Evolutionary conservation across 2,888 invertebrate genomes (phyloP), one percentile per base, ranked within the genome.

Genomic region (Sthenelais limicola): DNA sequence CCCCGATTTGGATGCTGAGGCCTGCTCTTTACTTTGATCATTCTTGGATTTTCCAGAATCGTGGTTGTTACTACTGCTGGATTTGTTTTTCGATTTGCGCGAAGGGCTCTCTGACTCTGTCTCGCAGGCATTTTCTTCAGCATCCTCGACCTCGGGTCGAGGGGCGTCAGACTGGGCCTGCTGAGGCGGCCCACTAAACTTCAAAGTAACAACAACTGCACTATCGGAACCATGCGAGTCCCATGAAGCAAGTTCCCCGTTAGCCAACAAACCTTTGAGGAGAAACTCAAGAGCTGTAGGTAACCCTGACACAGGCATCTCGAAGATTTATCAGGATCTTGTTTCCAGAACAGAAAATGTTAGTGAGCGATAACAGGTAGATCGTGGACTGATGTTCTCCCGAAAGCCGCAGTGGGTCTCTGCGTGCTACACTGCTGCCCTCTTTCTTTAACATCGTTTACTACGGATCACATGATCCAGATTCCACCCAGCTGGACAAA

Each of bases 291-390:
- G 38, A 1, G 62, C 38, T 9, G 62, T 9, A 5, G 62, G 62
- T 21, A 62, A 38, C 38, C 62, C 62, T 33, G 62, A 21, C 35
- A 62, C 26, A 38, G 62, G 62, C 62, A 62, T 62, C 24, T n/a
- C n/a, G n/a, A n/a, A n/a, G n/a, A n/a, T n/a, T n/a, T n/a, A n/a
- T n/a, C n/a, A n/a, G n/a, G n/a, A n/a, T n/a, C n/a, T n/a, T n/a
- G n/a, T n/a, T n/a, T n/a, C n/a, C n/a, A n/a, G n/a, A n/a, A n/a
- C n/a, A n/a, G n/a, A n/a, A n/a, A n/a, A n/a, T n/a, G n/a, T n/a
- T n/a, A n/a, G n/a, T n/a, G n/a, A n/a, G n/a, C n/a, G n/a, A n/a
- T n/a, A n/a, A n/a, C n/a, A n/a, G n/a, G n/a, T n/a, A n/a, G n/a
- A n/a, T n/a, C n/a, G n/a, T n/a, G n/a, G n/a, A n/a, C n/a, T n/a